Evolutionary conservation across 1,140 invertebrate species (phyloP).

Genomic region (Bombus sylvicola): DNA sequence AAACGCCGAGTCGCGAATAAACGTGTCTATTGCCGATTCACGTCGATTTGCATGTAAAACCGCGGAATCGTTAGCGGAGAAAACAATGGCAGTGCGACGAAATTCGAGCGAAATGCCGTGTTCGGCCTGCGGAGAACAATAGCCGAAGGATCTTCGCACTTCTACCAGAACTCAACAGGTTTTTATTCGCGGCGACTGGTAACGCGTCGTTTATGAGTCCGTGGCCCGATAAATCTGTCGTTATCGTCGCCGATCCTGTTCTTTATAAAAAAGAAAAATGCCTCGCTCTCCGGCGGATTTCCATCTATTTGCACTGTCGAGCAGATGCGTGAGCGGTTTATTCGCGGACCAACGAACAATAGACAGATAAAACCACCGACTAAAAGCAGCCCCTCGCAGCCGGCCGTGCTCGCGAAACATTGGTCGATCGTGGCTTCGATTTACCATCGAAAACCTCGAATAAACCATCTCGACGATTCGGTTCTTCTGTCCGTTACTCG

Average conservation of each 20-base stretch:
- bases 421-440: background rate
- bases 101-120: conserved; percentile 12
- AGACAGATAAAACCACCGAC: background rate
- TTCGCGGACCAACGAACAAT: background rate
- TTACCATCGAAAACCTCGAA: background rate
- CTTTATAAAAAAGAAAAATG: background rate
- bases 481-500: too few relatives aligned
- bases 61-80: conserved; percentile 11
- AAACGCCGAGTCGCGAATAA: background rate
- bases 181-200: conserved; percentile 47
- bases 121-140: conserved; percentile 29
- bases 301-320: background rate
- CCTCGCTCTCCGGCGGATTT: background rate
- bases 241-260: conserved; percentile 6
- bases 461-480: background rate
- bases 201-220: conserved; percentile 39
- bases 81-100: conserved; percentile 23
- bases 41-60: conserved; percentile 9
- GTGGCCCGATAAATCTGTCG: conserved; percentile 18
- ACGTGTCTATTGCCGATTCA: background rate
- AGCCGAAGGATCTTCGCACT: conserved; percentile 14
- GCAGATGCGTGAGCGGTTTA: background rate
- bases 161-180: conserved; percentile 55
- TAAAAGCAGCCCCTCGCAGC: background rate
- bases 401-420: background rate